Evolutionary conservation across 2,888 invertebrate genomes (phyloP), one percentile per base, ranked within the genome.

Genomic region (Dolichopus griseipennis): DNA sequence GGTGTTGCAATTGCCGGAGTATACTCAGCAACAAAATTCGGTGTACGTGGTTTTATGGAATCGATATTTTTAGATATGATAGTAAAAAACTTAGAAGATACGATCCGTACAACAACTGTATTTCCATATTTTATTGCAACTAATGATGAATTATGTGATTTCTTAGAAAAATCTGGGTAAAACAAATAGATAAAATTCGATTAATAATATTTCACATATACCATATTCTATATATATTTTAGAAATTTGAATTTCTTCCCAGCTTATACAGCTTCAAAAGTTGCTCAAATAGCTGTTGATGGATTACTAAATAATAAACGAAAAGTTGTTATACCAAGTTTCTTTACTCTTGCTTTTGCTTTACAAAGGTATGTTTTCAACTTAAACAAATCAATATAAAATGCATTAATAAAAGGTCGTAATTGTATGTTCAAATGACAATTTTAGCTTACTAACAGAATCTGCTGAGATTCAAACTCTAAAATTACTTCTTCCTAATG

Each of bases 11-110:
- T 73, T n/a, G 5, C 37, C 1, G n/a, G 1, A n/a, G 76, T 81
- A 61, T 83, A 83, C 72, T 78, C 80, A 2, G 79, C 83, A 43
- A 81, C 83, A 12, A 83, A 83, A 72, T 83, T 78, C 72, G 83
- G 79, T 20, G 80, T 83, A 61, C 75, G 79, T 67, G 83, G 83
- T 65, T 79, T 83, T 66, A 82, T 82, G 81, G 78, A 78, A 37
- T 73, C 80, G 6, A 70, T 80, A 41, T 74, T 79, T 20, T 76
- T 77, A 27, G 83, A 83, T 71, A 71, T 83, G 66, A 76, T 81
- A n/a, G 75, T 78, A 65, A 78, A 79, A 52, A 78, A 79, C 65
- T 78, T 70, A n/a, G 69, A 76, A 66, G 79, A 81, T 70, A 78
- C 76, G 67, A 79, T 81, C 15, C 74, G 78, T 34, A 79, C 78